phyloP scores from a whole-genome alignment of 2,113 vertebrate species.

The Myotis davidii region DNA sequence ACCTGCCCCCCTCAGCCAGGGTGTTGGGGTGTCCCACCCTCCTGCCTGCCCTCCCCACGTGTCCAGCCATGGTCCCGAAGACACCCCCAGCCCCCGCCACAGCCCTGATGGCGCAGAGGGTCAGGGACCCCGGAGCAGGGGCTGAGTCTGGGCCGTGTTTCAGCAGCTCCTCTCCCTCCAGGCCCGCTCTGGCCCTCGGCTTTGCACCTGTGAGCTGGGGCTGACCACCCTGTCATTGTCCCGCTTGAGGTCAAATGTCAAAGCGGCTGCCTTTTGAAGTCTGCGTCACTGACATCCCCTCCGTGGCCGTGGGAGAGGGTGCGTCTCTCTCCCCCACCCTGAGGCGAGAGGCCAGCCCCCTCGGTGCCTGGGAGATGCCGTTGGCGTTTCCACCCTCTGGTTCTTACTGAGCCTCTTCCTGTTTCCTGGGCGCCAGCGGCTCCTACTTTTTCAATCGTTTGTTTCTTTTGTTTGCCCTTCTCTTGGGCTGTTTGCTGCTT shows the following conservation, averaged over 20 bases:
- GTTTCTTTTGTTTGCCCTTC: background rate
- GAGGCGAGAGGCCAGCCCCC: background rate
- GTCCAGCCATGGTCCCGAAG: accelerated
- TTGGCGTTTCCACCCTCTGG: background rate
- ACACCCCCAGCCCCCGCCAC: background rate
- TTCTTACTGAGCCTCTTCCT: background rate
- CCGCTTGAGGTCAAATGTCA: background rate
- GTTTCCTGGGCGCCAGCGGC: background rate
- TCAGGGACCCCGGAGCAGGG: background rate
- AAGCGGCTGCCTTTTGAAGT: background rate
- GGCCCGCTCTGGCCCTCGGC: background rate
- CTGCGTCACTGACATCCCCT: accelerated
- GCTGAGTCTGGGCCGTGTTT: background rate
- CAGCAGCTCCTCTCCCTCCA: accelerated
- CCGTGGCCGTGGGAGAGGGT: background rate
- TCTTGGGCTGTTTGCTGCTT: background rate
- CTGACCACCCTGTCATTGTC: background rate
- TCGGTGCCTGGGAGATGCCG: accelerated
- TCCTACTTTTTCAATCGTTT: background rate
- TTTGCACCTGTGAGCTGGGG: background rate
- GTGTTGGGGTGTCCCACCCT: background rate
- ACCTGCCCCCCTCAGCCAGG: background rate
- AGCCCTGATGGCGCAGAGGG: background rate
- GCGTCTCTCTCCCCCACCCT: accelerated
- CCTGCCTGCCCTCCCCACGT: background rate